Evolutionary conservation across 2,888 invertebrate species (phyloP).

Genomic region (Thysanoteuthis rhombus): DNA sequence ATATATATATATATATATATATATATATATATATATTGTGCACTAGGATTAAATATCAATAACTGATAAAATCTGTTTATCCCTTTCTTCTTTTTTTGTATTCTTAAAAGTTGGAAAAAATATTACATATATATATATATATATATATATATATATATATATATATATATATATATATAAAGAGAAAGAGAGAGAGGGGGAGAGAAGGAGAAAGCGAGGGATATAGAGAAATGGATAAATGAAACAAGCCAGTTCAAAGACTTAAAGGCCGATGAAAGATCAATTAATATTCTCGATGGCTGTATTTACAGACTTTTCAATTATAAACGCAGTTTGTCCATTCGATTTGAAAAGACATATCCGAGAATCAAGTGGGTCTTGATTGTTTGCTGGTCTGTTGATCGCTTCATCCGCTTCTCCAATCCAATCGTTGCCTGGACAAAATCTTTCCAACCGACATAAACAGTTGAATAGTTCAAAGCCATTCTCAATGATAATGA

Average conservation of each 20-base stretch:
- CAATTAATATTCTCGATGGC: neutral
- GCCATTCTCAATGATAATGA: neutral
- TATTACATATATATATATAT: no score
- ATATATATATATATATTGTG: neutral
- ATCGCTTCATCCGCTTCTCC: neutral
- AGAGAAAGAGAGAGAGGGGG: neutral
- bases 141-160: no score
- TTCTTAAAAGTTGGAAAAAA: no score
- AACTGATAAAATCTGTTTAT: no score
- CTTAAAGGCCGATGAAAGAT: neutral
- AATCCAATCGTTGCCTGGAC: neutral
- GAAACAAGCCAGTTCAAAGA: no score
- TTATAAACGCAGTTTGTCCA: neutral
- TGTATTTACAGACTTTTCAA: neutral
- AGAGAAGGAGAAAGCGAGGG: neutral
- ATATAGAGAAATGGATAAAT: no score
- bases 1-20: neutral
- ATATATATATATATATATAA: neutral
- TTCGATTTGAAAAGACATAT: neutral
- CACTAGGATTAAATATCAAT: no score
- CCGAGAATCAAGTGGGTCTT: neutral
- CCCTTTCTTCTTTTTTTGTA: no score
- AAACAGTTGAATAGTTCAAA: neutral
- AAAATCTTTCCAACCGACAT: neutral
- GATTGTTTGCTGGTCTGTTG: neutral